Conservation (phyloP, 1,140 invertebrate species). For the Bombus pascuorum region DNA sequence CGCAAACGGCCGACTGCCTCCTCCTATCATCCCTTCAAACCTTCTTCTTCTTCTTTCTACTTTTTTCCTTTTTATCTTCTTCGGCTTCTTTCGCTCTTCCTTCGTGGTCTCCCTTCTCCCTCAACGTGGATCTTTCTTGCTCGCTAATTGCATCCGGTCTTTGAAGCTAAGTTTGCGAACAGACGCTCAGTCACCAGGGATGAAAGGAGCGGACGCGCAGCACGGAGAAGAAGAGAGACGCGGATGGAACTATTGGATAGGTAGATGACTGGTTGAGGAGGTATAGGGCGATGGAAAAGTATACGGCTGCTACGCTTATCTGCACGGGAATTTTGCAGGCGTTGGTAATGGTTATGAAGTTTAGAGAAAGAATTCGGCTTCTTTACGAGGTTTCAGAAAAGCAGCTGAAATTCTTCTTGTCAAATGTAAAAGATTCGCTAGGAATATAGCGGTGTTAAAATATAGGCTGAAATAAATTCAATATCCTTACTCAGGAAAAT, state of each 20-base stretch:
- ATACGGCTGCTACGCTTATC: background rate
- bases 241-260: slow-evolving; percentile 22
- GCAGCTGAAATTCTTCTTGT: background rate
- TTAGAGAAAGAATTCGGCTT: background rate
- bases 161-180: slow-evolving; percentile 63
- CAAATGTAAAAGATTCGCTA: background rate
- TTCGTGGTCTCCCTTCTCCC: background rate
- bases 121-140: slow-evolving; percentile 38
- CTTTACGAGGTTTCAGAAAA: background rate
- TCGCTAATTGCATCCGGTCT: slow-evolving; percentile 63
- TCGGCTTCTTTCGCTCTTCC: background rate
- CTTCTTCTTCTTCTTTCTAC: background rate
- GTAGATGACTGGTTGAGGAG: slow-evolving; percentile 1
- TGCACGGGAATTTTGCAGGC: background rate
- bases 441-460: background rate
- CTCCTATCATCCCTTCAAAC: background rate
- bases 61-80: background rate
- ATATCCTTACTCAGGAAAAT: background rate
- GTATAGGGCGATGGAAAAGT: background rate
- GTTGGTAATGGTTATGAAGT: background rate
- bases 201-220: slow-evolving; percentile 13
- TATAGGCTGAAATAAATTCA: no score
- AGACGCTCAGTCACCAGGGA: slow-evolving; percentile 45
- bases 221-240: slow-evolving; percentile 2
- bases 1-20: no score